These are phyloP conservation scores for Sarcophaga bullata DNA, from an alignment of 1,140 invertebrate species.

Conservation along the genomic window DNA sequence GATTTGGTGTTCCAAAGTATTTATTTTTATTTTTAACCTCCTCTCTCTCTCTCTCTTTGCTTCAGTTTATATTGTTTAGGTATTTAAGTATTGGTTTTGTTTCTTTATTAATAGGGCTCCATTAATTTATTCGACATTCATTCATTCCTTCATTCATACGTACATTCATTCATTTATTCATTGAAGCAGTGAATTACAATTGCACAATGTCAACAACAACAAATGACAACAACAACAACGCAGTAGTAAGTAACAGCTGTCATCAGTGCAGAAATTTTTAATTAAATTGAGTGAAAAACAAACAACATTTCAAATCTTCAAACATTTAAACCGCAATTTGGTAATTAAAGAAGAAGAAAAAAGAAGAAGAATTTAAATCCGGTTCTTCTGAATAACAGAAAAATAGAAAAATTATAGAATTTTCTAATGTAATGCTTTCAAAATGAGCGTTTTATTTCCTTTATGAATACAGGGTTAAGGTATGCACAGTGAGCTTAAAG, in stretches of 20 bases:
- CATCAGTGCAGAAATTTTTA: conserved; percentile 8
- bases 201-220: background rate
- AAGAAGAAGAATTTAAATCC: too few relatives aligned
- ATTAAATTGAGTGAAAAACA: background rate
- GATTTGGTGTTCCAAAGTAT: background rate
- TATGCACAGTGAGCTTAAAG: too few relatives aligned
- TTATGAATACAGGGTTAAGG: too few relatives aligned
- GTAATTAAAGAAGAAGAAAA: too few relatives aligned
- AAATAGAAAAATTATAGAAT: too few relatives aligned
- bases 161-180: too few relatives aligned
- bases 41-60: background rate
- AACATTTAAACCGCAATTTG: too few relatives aligned
- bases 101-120: background rate
- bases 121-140: conserved; percentile 1
- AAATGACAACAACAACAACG: too few relatives aligned
- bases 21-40: background rate
- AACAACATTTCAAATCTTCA: background rate
- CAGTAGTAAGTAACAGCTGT: background rate
- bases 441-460: too few relatives aligned
- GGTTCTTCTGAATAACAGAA: too few relatives aligned
- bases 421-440: too few relatives aligned
- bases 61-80: background rate
- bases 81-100: background rate
- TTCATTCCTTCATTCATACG: background rate
- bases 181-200: background rate